These are phyloP conservation scores for Perdita meconis DNA, from an alignment of 2,888 invertebrate species.

Conservation along the genomic window DNA sequence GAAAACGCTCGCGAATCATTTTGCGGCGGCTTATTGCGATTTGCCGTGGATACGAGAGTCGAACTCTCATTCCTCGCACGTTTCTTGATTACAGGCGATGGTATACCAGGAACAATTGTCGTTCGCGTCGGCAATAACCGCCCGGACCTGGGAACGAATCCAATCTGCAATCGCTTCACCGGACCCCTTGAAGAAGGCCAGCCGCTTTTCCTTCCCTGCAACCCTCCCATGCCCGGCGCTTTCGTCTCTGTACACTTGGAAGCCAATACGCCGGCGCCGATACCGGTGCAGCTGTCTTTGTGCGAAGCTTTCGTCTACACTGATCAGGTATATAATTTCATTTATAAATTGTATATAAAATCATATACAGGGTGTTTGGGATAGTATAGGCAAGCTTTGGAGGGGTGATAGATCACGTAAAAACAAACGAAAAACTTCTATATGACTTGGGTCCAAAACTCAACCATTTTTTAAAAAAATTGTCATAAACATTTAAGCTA, in stretches of 20 bases:
- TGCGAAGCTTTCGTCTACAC: constrained; percentile 98
- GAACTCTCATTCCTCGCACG: neutral
- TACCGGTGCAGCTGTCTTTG: constrained; percentile 92
- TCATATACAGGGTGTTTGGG: neutral
- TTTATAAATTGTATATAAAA: too few relatives aligned
- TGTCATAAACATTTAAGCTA: too few relatives aligned
- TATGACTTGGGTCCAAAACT: too few relatives aligned
- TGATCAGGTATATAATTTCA: constrained; percentile 87
- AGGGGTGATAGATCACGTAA: too few relatives aligned
- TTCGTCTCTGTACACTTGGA: constrained; percentile 97
- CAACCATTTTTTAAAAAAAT: too few relatives aligned
- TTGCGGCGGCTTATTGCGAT: too few relatives aligned
- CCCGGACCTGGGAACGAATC: constrained; percentile 95
- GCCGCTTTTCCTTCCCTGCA: constrained; percentile 95
- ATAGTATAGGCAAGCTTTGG: too few relatives aligned
- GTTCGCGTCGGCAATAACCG: constrained; percentile 96
- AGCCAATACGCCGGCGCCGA: constrained; percentile 82
- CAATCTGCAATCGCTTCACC: constrained; percentile 95
- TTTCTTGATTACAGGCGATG: constrained; percentile 86
- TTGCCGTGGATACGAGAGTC: neutral
- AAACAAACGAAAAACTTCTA: too few relatives aligned
- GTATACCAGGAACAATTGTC: constrained; percentile 93
- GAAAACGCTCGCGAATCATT: too few relatives aligned
- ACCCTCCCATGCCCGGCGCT: constrained; percentile 97
- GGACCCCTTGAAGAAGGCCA: constrained; percentile 95